Evolutionary conservation across 2,797 vertebrate species (phyloP).

Genomic region (Chrysocyon brachyurus): DNA sequence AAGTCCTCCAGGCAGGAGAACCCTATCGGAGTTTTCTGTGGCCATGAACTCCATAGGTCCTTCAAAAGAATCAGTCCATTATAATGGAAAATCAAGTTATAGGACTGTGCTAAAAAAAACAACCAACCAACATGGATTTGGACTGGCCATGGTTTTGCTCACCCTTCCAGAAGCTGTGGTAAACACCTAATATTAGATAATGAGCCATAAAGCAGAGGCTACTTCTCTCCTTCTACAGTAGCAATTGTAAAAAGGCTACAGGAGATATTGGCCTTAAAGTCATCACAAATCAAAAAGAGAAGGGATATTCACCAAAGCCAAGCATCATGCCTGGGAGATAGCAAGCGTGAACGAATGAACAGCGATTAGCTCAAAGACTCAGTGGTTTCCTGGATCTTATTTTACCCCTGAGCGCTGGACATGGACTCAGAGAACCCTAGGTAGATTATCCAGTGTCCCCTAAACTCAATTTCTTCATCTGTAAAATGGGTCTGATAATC

Average conservation of each 20-base stretch:
- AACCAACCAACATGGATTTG: not conserved
- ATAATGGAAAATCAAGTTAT: not conserved
- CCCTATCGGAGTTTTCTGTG: not conserved
- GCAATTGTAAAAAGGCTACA: not conserved
- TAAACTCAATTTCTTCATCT: slow-evolving; percentile 9
- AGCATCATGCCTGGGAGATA: not conserved
- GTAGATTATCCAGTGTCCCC: not conserved
- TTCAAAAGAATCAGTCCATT: not conserved
- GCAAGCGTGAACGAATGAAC: not conserved
- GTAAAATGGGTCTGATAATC: not conserved
- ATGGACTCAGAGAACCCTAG: not conserved
- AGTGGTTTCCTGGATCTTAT: not conserved
- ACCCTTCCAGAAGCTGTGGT: not conserved
- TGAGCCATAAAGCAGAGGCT: not conserved
- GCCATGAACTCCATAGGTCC: not conserved
- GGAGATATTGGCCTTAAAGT: not conserved
- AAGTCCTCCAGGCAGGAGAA: not conserved
- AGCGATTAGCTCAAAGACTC: not conserved
- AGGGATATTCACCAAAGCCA: not conserved
- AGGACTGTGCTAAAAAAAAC: not conserved
- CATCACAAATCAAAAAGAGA: not conserved
- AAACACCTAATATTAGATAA: not conserved
- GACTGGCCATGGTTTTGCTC: not conserved
- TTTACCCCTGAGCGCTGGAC: not conserved
- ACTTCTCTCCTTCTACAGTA: not conserved